Base-by-base conservation (phyloP, 2,888 invertebrate genomes). In the Leucophora obtusa region DNA sequence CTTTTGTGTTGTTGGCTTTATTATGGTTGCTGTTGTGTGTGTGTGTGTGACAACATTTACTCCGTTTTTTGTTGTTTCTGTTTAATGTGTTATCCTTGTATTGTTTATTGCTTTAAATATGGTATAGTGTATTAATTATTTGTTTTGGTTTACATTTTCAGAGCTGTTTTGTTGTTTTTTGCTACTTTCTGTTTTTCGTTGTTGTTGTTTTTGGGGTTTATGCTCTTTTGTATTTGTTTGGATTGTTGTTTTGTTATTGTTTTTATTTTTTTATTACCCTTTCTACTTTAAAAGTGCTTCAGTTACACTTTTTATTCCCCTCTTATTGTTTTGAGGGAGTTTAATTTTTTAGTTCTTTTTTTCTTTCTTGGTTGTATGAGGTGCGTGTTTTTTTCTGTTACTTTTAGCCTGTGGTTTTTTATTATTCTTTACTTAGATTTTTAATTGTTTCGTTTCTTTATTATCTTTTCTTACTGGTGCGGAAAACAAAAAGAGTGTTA, bases 41-140 rank as follows among this genome's bases (percentile, higher is more conserved):
- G 21, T 28, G 28, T 28, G 28, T 28, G 28, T 28, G 28, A 0
- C 71, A 66, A 72, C 66, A 72, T 72, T 78, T 62, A 78, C 50
- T 78, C 66, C 33, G 58, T 71, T 60, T 58, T 53, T 60, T 66
- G 51, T 43, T 38, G 38, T 62, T 58, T 38, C 2, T 35, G 28
- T 9, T 68, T 24, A 56, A 62, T 78, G 60, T 78, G 43, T 53
- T 73, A 62, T 65, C 56, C 15, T 33, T 50, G 15, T 59, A 7
- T 54, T 62, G 72, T 72, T 81, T 81, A 77, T 81, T 77, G 69
- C 70, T 73, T 70, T 54, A 81, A 77, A 77, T 77, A 70, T 81
- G 60, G 59, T 77, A 69, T 76, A 70, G 73, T 81, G 72, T 77
- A 77, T 81, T 81, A 81, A 81, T 81, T 81, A 81, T 81, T 81